Evolutionary conservation across 2,113 vertebrate species (phyloP), one percentile per base, ranked within the genome.

Genomic region (Etia nguti): DNA sequence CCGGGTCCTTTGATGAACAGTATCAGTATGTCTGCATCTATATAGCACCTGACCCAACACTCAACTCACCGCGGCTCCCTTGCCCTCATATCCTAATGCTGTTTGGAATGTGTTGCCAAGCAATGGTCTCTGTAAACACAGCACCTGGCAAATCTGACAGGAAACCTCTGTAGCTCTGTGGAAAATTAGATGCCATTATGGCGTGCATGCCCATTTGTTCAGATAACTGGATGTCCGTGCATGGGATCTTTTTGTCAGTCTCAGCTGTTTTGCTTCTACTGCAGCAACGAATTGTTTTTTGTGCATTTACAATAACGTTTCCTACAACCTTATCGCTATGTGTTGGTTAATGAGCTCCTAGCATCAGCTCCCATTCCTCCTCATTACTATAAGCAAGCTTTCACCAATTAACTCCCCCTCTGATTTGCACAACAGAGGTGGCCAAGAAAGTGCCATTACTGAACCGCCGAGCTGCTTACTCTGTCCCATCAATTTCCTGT

Each of bases 401-500:
- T 90, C 52, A 52, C 90, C 91, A 94, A 95, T 95, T 93, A 94
- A 89, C 92, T 88, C 86, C 24, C 70, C 43, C 79, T 88, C 83
- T 90, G 65, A 93, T 95, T 93, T 93, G 91, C 92, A 87, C 90
- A 75, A 84, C 81, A 86, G 73, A 85, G 84, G 80, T 84, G 89
- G 90, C 93, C 88, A 93, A 94, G 92, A 88, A 93, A 92, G 92
- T 92, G 94, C 89, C 92, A 93, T 93, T 94, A 94, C 90, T 79
- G 87, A 91, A 89, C 92, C 84, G 84, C 92, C 82, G 55, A 12
- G 54, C 91, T 92, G 91, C 94, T 90, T 91, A 89, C 92, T 90
- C 92, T 84, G 84, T 91, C 93, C 93, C 95, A 96, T 97, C 96
- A 96, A 97, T 97, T 96, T 96, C 94, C 95, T 96, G 96, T 96